phyloP scores from a whole-genome alignment of 2,113 vertebrate species.

The Struthidea cinerea region DNA sequence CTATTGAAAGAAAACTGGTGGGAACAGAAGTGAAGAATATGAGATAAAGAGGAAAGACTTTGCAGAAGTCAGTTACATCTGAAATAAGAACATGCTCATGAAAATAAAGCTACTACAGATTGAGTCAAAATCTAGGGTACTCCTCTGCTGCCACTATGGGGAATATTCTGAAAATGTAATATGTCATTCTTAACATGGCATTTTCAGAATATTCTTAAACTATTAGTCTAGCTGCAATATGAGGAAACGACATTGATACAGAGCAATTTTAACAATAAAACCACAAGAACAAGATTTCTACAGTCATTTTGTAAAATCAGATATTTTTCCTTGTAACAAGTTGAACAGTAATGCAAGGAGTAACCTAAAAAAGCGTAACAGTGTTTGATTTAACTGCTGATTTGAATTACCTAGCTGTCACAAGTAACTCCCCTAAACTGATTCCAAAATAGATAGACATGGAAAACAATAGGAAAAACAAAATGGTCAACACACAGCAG shows the following conservation, averaged over 20 bases:
- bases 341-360: neutral
- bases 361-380: neutral
- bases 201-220: neutral
- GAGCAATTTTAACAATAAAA: neutral
- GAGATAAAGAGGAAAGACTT: neutral
- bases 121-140: neutral
- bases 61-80: neutral
- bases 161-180: neutral
- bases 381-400: neutral
- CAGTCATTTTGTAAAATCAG: neutral
- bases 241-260: neutral
- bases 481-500: neutral
- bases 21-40: neutral
- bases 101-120: neutral
- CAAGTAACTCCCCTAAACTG: neutral
- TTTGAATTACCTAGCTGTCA: neutral
- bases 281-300: neutral
- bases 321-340: neutral
- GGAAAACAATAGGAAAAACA: neutral
- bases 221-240: neutral
- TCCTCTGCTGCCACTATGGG: neutral
- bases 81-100: neutral
- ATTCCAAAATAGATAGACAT: neutral
- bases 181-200: neutral
- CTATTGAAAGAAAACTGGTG: neutral